Evolutionary conservation across 2,113 vertebrate genomes (phyloP), one percentile per base, ranked within the genome.

Genomic region (Phrynosoma blainvillii): DNA sequence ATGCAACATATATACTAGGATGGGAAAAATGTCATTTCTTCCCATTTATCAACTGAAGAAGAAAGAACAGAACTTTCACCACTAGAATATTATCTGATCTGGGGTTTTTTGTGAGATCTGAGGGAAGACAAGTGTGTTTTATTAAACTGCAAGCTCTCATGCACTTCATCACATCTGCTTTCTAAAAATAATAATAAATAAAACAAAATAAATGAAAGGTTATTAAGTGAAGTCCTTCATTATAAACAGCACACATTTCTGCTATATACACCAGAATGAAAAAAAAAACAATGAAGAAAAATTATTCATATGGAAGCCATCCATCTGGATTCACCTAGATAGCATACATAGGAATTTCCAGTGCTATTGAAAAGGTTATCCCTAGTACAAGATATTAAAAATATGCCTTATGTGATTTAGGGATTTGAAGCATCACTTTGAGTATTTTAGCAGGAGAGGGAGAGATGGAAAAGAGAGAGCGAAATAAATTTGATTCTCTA

Each of bases 101-200:
- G 86, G 87, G 90, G 95, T 94, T 95, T 94, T 91, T 92, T 95
- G 91, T 90, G 93, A 93, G 94, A 94, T 94, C 94, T 93, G 87
- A 95, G 82, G 82, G 93, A 93, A 94, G 91, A 93, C 91, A 92
- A 93, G 89, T 92, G 89, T 88, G 85, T 86, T 94, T 95, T 95
- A 94, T 96, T 94, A 95, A 95, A 95, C 91, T 92, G 92, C 94
- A 87, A 92, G 93, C 88, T 95, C 94, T 94, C 90, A 85, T 95
- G 94, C 95, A 95, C 94, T 95, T 95, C 91, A 92, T 93, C 90
- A 95, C 94, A 95, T 95, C 95, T 96, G 93, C 91, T 93, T 93
- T 87, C 88, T 90, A 85, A 93, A 89, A 92, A 83, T 75, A 71
- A 91, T 20, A 68, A 92, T 70, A 5, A 89, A 66, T 0, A 88